Conservation (phyloP, 2,888 invertebrate genomes). For the Acrobasis consociella region DNA sequence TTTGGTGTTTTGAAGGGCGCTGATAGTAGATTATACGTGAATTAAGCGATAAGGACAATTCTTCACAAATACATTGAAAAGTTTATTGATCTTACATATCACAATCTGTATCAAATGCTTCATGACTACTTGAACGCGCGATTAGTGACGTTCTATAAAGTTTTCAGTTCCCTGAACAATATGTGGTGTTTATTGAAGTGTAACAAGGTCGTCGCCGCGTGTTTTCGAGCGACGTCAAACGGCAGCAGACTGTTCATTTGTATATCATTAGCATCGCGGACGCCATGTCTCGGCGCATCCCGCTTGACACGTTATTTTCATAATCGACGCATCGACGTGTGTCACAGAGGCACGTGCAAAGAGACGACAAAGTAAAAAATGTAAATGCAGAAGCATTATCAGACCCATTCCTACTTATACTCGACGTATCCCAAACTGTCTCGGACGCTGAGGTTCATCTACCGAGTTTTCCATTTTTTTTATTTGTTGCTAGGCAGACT, state of each 20-base stretch:
- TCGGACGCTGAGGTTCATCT: no score
- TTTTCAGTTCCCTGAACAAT: not conserved
- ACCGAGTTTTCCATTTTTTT: no score
- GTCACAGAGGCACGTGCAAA: not conserved
- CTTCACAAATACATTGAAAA: no score
- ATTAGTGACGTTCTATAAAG: no score
- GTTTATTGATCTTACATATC: no score
- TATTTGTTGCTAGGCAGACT: no score
- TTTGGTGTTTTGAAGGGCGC: slow-evolving; percentile 3
- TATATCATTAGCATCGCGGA: slow-evolving; percentile 57
- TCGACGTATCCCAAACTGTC: no score
- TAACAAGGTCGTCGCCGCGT: not conserved
- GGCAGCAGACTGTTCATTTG: slow-evolving; percentile 53
- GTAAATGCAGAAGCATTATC: no score
- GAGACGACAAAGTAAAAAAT: no score
- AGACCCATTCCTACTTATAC: no score
- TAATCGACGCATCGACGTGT: slow-evolving; percentile 45
- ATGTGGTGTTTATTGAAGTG: not conserved
- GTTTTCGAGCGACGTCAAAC: slow-evolving; percentile 3
- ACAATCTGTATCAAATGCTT: no score
- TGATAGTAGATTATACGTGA: not conserved
- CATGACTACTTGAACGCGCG: no score
- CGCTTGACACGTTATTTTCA: slow-evolving; percentile 62
- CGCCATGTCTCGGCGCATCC: slow-evolving; percentile 36
- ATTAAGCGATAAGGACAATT: not conserved